These are phyloP conservation scores for Leptopilina drosophilae DNA, from an alignment of 2,888 invertebrate genomes.

Conservation along the genomic window DNA sequence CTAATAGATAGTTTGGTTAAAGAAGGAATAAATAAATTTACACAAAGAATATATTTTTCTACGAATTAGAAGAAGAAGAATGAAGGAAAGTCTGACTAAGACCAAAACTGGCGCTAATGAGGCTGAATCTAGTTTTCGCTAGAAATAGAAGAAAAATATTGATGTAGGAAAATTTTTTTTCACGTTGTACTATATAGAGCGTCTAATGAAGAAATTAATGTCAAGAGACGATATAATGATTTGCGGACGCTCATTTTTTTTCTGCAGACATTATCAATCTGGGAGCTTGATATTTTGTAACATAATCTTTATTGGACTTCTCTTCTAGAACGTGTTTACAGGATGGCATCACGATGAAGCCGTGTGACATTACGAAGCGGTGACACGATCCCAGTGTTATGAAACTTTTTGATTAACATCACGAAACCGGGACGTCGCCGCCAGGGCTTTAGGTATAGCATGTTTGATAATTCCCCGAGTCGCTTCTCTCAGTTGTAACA, in stretches of 20 bases:
- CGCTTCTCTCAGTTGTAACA: slow-evolving; percentile 49
- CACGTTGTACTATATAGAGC: neutral
- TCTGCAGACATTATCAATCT: slow-evolving; percentile 28
- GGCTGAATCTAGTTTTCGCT: too few relatives aligned
- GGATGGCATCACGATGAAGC: slow-evolving; percentile 15
- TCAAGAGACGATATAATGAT: neutral
- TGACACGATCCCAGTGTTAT: slow-evolving; percentile 47
- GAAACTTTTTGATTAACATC: slow-evolving; percentile 56
- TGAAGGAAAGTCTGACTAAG: too few relatives aligned
- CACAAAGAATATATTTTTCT: too few relatives aligned
- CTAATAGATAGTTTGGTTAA: too few relatives aligned
- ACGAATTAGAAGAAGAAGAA: too few relatives aligned
- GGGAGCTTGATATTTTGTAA: slow-evolving; percentile 28
- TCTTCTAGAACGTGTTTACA: slow-evolving; percentile 29
- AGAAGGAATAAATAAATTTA: too few relatives aligned
- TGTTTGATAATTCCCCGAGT: slow-evolving; percentile 34
- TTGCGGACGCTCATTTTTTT: neutral
- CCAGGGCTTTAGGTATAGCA: slow-evolving; percentile 8
- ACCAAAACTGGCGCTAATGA: too few relatives aligned
- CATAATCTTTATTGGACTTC: slow-evolving; percentile 30
- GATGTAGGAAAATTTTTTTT: neutral
- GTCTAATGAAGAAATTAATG: neutral
- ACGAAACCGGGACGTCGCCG: slow-evolving; percentile 44
- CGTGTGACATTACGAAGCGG: slow-evolving; percentile 35
- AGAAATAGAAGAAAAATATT: too few relatives aligned